phyloP scores from a whole-genome alignment of 1,140 invertebrate genomes.

The Plectrocnemia conspersa region DNA sequence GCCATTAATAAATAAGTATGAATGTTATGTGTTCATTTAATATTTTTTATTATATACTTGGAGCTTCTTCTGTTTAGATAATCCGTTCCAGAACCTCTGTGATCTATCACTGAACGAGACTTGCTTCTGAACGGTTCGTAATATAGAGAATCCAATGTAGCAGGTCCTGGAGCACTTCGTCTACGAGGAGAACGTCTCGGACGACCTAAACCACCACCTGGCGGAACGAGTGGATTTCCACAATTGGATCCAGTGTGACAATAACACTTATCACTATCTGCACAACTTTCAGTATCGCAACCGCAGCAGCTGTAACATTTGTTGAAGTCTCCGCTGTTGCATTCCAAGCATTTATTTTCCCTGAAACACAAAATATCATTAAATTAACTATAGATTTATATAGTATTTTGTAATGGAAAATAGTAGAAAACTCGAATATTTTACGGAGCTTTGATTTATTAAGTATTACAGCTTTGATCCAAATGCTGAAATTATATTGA shows the following conservation, averaged over 20 bases:
- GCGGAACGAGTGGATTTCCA: neutral
- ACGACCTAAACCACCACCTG: constrained; percentile 6
- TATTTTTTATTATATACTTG: constrained; percentile 14
- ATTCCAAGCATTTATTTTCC: constrained; percentile 41
- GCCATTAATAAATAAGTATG: too few species aligned
- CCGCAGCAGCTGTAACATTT: constrained; percentile 55
- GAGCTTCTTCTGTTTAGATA: constrained; percentile 29
- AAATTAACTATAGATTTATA: too few species aligned
- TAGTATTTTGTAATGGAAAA: too few species aligned
- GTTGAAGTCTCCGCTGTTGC: constrained; percentile 39
- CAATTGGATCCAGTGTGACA: constrained; percentile 46
- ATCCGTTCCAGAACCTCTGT: constrained; percentile 24
- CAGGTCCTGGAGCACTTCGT: constrained; percentile 28
- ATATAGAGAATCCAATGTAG: constrained; percentile 32
- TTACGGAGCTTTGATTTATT: too few species aligned
- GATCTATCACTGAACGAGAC: constrained; percentile 28
- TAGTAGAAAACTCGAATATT: too few species aligned
- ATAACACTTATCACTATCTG: constrained; percentile 85
- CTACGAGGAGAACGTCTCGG: constrained; percentile 20
- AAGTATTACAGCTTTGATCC: too few species aligned
- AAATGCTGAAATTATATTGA: too few species aligned
- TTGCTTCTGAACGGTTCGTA: constrained; percentile 30
- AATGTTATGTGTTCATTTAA: neutral
- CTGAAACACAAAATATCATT: constrained; percentile 36
- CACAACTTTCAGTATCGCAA: constrained; percentile 81